These are phyloP conservation scores for Cheilosia vulpina DNA, from an alignment of 2,888 invertebrate species.

Conservation along the genomic window DNA sequence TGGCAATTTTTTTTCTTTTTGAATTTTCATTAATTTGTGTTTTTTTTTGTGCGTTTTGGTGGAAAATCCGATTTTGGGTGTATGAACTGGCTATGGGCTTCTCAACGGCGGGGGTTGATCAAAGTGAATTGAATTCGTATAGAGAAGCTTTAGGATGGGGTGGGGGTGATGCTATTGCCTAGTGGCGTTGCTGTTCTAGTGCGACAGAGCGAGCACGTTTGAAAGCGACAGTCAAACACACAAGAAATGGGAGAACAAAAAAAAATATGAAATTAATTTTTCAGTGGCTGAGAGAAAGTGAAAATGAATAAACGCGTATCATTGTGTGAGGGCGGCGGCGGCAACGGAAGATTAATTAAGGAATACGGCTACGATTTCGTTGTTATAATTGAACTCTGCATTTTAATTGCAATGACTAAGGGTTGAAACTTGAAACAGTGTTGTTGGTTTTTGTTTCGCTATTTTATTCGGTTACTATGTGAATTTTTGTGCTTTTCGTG, in stretches of 20 bases:
- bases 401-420: constrained; percentile 57
- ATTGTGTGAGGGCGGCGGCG: constrained; percentile 71
- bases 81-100: constrained; percentile 76
- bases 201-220: constrained; percentile 49
- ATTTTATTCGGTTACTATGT: constrained; percentile 20
- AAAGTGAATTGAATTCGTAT: constrained; percentile 73
- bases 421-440: constrained; percentile 42
- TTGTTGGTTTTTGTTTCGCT: not conserved
- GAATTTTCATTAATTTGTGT: constrained; percentile 74
- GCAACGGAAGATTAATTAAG: constrained; percentile 63
- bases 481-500: not conserved
- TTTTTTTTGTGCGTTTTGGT: constrained; percentile 45
- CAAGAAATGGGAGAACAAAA: constrained; percentile 71
- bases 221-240: constrained; percentile 43
- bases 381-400: constrained; percentile 42
- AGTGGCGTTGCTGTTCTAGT: constrained; percentile 38
- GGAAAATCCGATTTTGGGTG: constrained; percentile 74
- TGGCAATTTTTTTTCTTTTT: constrained; percentile 69
- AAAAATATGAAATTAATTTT: constrained; percentile 78
- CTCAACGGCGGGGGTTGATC: constrained; percentile 76
- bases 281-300: constrained; percentile 76
- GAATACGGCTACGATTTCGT: constrained; percentile 40
- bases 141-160: constrained; percentile 21
- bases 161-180: constrained; percentile 17
- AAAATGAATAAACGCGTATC: constrained; percentile 74